Conservation (phyloP, 1,140 invertebrate genomes). For the Acromyrmex charruanus region DNA sequence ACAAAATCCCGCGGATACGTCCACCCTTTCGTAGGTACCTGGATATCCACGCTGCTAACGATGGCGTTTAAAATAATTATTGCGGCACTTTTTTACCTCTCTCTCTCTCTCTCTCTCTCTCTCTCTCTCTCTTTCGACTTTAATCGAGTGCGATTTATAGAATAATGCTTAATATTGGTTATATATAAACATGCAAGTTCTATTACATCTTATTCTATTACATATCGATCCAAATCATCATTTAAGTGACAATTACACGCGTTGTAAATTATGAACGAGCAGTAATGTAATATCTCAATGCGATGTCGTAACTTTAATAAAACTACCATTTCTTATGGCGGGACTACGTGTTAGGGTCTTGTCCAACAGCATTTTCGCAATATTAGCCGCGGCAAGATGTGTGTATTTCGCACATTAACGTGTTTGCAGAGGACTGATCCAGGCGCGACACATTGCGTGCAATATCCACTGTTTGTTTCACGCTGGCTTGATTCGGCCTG, state of each 20-base stretch:
- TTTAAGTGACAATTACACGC: constrained; percentile 36
- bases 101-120: background rate
- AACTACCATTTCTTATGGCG: constrained; percentile 57
- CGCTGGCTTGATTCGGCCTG: constrained; percentile 76
- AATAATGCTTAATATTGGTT: background rate
- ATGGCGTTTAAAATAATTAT: constrained; percentile 68
- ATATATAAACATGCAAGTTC: background rate
- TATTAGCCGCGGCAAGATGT: constrained; percentile 77
- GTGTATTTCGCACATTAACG: constrained; percentile 84
- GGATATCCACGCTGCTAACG: constrained; percentile 44
- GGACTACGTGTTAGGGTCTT: constrained; percentile 64
- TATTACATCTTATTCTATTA: background rate
- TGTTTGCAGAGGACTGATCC: constrained; percentile 81
- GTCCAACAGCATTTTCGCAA: constrained; percentile 68
- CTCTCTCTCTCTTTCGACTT: background rate
- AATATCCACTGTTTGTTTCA: constrained; percentile 83
- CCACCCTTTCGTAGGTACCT: constrained; percentile 57
- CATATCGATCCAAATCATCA: background rate
- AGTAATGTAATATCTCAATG: constrained; percentile 55
- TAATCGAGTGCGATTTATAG: background rate
- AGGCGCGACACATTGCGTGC: constrained; percentile 80
- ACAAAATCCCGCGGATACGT: constrained; percentile 63
- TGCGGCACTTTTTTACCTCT: background rate
- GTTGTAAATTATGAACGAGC: background rate
- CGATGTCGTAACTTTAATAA: constrained; percentile 51